phyloP scores from a whole-genome alignment of 2,888 invertebrate species.

The Mantis religiosa region DNA sequence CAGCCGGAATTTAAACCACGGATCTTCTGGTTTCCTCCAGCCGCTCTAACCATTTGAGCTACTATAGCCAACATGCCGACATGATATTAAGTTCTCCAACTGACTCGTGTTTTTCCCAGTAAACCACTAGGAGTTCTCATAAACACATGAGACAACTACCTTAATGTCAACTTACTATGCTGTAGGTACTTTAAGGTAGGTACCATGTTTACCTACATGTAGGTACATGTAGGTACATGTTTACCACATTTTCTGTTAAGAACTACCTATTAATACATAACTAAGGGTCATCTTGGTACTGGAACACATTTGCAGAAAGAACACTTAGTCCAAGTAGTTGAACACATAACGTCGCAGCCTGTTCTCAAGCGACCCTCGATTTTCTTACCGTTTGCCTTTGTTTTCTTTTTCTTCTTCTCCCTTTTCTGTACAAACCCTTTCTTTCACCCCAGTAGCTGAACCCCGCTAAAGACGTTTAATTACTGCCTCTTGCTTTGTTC shows the following conservation, averaged over 20 bases:
- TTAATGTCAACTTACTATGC: too few relatives aligned
- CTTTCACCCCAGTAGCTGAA: neutral
- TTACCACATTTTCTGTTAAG: neutral
- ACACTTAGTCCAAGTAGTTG: neutral
- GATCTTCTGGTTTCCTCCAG: too few relatives aligned
- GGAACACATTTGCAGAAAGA: neutral
- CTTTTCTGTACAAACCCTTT: neutral
- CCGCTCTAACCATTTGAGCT: too few relatives aligned
- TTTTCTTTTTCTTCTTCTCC: neutral
- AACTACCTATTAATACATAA: neutral
- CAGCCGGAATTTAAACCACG: too few relatives aligned
- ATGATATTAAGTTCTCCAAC: too few relatives aligned
- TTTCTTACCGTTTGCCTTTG: neutral
- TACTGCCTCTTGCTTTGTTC: constrained; percentile 4
- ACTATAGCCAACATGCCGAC: too few relatives aligned
- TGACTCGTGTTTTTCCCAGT: too few relatives aligned
- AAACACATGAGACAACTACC: too few relatives aligned
- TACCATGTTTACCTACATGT: too few relatives aligned
- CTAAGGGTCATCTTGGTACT: neutral
- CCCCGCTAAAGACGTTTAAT: neutral
- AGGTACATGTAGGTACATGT: too few relatives aligned
- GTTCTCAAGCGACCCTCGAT: neutral
- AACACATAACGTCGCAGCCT: neutral
- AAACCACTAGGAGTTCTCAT: too few relatives aligned
- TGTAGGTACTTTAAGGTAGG: too few relatives aligned